Evolutionary conservation across 2,113 vertebrate genomes (phyloP), one percentile per base, ranked within the genome.

Genomic region (Stegastes partitus): DNA sequence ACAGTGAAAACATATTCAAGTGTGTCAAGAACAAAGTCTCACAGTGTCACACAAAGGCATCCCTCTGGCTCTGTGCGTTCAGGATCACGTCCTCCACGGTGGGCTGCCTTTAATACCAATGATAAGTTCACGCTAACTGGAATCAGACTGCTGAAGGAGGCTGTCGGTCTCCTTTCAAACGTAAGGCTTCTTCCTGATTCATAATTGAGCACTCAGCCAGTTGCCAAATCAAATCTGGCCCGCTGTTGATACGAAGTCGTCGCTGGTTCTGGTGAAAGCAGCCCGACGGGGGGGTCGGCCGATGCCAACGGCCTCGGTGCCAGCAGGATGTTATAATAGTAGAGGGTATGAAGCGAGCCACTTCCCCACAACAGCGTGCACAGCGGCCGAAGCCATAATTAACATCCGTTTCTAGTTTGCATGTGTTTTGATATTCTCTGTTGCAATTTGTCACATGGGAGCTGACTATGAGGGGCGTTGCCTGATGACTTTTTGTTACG

Each of bases 261-360:
- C 56, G 22, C 66, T 19, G 11, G 49, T 34, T 66, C 61, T 84
- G 34, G 25, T 77, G 74, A 92, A 81, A 82, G 66, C 45, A 4
- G 72, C 58, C 67, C 22, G 44, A 68, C 77, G 55, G 73, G 3
- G 80, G 78, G 75, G 72, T 67, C 70, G 88, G 69, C 77, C 77
- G 81, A 90, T 87, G 82, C 84, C 82, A 88, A 86, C 75, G 62
- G 68, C 56, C 77, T 56, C 10, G 49, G 68, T 87, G 93, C 88
- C 89, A 92, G 88, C 80, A 86, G 88, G 87, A 92, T 90, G 87
- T 82, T 81, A 78, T 90, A 89, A 89, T 84, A 87, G 79, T 53
- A 49, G 54, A 88, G 79, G 81, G 69, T 79, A 90, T 76, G 87
- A 87, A 93, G 70, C 58, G 37, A 86, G 82, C 23, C 47, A 65